Conservation (phyloP, 23 tunicate genomes). For the Ascidia mentula region DNA sequence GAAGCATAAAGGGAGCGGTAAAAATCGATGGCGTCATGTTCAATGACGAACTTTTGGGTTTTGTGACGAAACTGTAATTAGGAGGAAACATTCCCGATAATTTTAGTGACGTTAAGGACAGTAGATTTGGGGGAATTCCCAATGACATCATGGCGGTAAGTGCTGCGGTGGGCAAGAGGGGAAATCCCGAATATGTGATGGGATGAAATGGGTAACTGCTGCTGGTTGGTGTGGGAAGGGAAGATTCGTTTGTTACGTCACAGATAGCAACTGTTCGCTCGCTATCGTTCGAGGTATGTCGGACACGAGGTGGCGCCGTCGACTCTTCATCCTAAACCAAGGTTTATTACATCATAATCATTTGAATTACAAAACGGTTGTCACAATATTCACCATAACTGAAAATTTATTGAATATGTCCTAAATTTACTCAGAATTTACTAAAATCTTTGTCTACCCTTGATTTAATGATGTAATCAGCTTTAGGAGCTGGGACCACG, state of each 20-base stretch:
- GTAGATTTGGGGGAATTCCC: not conserved
- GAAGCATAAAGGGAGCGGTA: not conserved
- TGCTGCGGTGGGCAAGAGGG: constrained; percentile 5
- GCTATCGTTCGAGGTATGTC: not conserved
- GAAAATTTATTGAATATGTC: no score
- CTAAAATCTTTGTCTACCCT: no score
- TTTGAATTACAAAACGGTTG: not conserved
- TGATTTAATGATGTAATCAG: constrained; percentile 69
- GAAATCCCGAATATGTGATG: not conserved
- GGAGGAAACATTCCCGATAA: not conserved
- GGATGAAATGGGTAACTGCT: not conserved
- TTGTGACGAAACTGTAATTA: not conserved
- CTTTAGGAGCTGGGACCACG: constrained; percentile 85
- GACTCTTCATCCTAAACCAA: not conserved
- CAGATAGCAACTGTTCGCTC: not conserved
- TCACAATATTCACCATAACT: not conserved
- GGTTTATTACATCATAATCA: not conserved
- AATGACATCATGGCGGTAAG: not conserved
- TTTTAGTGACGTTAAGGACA: not conserved
- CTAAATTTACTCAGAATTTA: no score
- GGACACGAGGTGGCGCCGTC: not conserved
- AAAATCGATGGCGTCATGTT: not conserved
- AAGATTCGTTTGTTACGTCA: not conserved
- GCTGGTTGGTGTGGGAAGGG: not conserved
- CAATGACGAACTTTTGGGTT: not conserved